A percentile compares a stretch with the other conserved stretches of the same genome.
These are phyloP conservation scores for Nudaria mundana DNA, from an alignment of 2,888 invertebrate genomes.

Conservation along the genomic window DNA sequence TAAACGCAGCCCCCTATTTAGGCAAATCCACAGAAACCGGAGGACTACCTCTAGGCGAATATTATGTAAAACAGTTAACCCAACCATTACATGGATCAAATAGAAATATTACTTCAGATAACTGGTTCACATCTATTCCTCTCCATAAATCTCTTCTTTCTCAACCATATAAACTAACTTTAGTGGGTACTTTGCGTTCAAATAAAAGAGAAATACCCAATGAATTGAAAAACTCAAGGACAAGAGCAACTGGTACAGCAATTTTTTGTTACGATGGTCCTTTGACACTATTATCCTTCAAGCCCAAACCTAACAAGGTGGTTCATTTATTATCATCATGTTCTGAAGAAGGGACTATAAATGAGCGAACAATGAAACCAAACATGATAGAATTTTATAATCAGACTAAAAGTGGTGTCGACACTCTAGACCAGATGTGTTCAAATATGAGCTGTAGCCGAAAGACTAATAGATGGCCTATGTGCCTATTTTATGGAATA, in stretches of 20 bases:
- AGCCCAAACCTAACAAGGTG: conserved; percentile 32
- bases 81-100: conserved; percentile 13
- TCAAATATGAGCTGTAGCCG: not conserved
- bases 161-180: conserved; percentile 5
- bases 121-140: conserved; percentile 20
- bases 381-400: conserved; percentile 29
- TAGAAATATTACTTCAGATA: conserved; percentile 15
- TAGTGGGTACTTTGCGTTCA: conserved; percentile 6
- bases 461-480: not conserved
- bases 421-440: conserved; percentile 1
- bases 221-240: conserved; percentile 22
- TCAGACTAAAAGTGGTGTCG: conserved; percentile 1
- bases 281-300: conserved; percentile 35
- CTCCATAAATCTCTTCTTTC: conserved; percentile 2
- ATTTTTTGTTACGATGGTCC: conserved; percentile 34
- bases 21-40: not conserved
- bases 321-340: conserved; percentile 15
- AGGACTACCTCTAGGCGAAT: not conserved
- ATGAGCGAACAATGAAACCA: conserved; percentile 13
- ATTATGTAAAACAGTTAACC: conserved; percentile 9
- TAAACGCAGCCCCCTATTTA: not conserved
- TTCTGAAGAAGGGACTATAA: conserved; percentile 4
- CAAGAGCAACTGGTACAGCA: conserved; percentile 29
- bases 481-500: too few relatives aligned
- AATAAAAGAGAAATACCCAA: conserved; percentile 35